A percentile compares a stretch with the other conserved stretches of the same genome.
These are phyloP conservation scores for Pungitius pungitius DNA, from an alignment of 2,113 vertebrate genomes.

Conservation along the genomic window DNA sequence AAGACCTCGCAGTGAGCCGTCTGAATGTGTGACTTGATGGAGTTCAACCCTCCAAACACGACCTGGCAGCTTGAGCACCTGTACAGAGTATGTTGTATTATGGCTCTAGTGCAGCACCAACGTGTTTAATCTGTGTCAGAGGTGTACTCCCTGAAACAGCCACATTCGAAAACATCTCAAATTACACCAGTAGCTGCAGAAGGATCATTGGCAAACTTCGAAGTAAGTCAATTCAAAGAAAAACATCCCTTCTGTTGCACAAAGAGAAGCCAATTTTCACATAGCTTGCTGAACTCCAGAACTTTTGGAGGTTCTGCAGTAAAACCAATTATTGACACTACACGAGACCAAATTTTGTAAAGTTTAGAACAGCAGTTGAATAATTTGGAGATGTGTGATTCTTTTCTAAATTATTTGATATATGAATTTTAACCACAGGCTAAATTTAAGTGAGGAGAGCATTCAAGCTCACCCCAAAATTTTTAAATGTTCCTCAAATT, in stretches of 20 bases:
- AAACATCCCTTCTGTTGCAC: no score
- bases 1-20: conserved; percentile 96
- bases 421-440: neutral
- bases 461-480: neutral
- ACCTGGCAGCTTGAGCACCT: conserved; percentile 96
- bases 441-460: neutral
- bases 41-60: conserved; percentile 93
- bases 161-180: neutral
- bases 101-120: neutral
- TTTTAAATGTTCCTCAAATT: neutral
- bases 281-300: no score
- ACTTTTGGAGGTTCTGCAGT: neutral
- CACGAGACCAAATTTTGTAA: neutral
- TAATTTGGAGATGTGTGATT: neutral
- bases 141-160: neutral
- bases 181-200: neutral
- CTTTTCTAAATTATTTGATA: neutral
- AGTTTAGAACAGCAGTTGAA: no score
- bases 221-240: no score
- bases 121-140: neutral
- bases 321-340: neutral
- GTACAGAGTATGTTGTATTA: neutral
- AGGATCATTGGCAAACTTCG: neutral
- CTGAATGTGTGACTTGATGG: conserved; percentile 98
- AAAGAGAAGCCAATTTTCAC: no score